Percentiles rank a stretch among this genome's conserved stretches.
Conservation (phyloP, 2,113 vertebrate genomes). For the Mus pahari region DNA sequence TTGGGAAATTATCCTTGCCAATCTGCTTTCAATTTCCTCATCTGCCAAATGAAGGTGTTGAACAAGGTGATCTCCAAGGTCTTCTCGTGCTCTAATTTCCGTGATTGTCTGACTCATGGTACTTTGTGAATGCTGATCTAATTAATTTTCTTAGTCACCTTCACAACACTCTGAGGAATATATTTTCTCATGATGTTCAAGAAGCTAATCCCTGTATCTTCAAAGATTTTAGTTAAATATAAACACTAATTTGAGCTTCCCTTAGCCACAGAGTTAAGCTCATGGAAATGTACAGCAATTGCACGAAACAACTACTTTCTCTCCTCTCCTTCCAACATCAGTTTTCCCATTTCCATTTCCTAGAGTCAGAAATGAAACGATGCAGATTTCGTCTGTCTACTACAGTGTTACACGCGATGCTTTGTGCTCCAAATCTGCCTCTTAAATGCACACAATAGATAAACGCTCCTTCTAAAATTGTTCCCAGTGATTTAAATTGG, state of each 20-base stretch:
- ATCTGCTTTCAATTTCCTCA: constrained; percentile 75
- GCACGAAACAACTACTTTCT: background rate
- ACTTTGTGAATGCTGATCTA: constrained; percentile 71
- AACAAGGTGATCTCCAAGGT: constrained; percentile 79
- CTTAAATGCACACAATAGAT: background rate
- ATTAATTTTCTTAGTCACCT: constrained; percentile 80
- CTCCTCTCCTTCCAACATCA: background rate
- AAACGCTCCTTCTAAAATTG: background rate
- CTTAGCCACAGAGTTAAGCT: background rate
- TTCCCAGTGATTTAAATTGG: background rate
- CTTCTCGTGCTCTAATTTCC: constrained; percentile 69
- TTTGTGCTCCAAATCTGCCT: background rate
- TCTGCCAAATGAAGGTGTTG: constrained; percentile 72
- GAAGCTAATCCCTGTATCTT: background rate
- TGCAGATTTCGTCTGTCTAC: background rate
- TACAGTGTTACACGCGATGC: background rate
- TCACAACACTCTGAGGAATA: constrained; percentile 48
- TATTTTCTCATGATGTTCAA: constrained; percentile 53
- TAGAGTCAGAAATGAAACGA: background rate
- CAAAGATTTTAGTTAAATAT: constrained; percentile 45
- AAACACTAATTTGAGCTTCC: constrained; percentile 30
- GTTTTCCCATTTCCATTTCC: background rate
- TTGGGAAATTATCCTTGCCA: constrained; percentile 77
- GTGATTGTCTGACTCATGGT: constrained; percentile 74
- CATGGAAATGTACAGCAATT: background rate